These are phyloP conservation scores for Tenualosa ilisha DNA, from an alignment of 2,797 vertebrate genomes.

Conservation along the genomic window DNA sequence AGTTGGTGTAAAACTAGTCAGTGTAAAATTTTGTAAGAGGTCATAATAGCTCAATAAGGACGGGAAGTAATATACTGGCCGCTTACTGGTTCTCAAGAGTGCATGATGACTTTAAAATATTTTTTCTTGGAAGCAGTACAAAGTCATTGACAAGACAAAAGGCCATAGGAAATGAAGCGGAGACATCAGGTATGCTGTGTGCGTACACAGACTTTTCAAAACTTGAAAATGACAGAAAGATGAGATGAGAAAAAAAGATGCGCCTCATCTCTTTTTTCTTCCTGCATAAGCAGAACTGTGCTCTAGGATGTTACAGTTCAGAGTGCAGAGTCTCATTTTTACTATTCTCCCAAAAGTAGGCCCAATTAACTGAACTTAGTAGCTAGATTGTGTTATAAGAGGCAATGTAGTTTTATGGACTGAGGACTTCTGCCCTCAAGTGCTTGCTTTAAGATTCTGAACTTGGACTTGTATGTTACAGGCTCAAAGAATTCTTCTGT, in stretches of 20 bases:
- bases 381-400: not conserved
- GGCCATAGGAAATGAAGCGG: not conserved
- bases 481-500: not conserved
- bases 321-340: not conserved
- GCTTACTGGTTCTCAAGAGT: not conserved
- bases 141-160: not conserved
- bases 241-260: not conserved
- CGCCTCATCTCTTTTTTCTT: conserved; percentile 1
- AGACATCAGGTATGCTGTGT: not conserved
- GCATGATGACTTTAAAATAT: not conserved
- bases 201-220: not conserved
- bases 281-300: conserved; percentile 28
- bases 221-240: not conserved
- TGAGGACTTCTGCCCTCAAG: not conserved
- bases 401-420: not conserved
- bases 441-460: not conserved
- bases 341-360: not conserved
- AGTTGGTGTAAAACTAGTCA: not conserved
- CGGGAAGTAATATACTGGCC: not conserved
- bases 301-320: conserved; percentile 49
- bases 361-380: not conserved
- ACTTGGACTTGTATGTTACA: not conserved
- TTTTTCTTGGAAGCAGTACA: not conserved
- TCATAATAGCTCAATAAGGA: not conserved
- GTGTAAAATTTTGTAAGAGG: not conserved